phyloP scores from a whole-genome alignment of 1,140 invertebrate genomes.

The Pissodes strobi region DNA sequence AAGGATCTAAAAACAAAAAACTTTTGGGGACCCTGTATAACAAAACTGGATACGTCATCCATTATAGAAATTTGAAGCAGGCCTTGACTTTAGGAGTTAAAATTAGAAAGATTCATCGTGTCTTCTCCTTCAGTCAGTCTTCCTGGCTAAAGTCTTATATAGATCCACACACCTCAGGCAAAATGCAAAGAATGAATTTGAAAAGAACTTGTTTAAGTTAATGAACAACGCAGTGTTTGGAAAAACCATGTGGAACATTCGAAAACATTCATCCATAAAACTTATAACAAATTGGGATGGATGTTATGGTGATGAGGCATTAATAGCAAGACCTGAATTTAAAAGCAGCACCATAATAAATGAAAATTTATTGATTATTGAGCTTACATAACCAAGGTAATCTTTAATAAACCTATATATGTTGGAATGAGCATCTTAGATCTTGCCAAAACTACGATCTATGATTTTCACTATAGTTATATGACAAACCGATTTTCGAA shows the following conservation, averaged over 20 bases:
- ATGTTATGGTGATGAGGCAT: no score
- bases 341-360: no score
- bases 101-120: conserved; percentile 58
- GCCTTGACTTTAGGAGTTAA: conserved; percentile 56
- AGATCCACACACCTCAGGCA: conserved; percentile 24
- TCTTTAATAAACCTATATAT: no score
- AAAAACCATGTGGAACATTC: background rate
- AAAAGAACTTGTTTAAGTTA: conserved; percentile 48
- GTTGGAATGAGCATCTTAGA: no score
- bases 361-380: no score
- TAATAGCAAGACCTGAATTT: no score
- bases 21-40: conserved; percentile 31
- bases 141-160: conserved; percentile 55
- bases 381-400: no score
- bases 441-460: no score
- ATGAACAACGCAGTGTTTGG: conserved; percentile 32
- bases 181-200: conserved; percentile 55
- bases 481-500: no score
- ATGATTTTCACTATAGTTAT: no score
- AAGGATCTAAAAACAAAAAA: conserved; percentile 14
- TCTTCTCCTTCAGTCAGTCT: conserved; percentile 60
- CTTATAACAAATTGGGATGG: no score
- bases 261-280: no score
- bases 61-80: conserved; percentile 59
- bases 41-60: conserved; percentile 49